Base-by-base conservation (phyloP, 2,888 invertebrate genomes). In the Athrips mouffetella region DNA sequence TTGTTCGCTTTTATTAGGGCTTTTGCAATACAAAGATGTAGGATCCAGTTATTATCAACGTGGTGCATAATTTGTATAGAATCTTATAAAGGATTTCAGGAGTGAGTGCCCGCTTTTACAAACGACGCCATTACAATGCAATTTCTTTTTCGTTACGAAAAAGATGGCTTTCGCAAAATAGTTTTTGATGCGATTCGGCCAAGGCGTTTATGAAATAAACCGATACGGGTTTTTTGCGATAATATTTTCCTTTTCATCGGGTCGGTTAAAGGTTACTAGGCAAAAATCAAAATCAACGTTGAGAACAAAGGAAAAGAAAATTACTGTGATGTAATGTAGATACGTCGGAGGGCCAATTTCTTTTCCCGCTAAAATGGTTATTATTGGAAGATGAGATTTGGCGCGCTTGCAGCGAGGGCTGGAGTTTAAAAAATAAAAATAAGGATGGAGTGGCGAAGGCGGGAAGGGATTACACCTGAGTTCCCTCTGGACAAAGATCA, bases 301-400 rank as follows among this genome's bases (percentile, higher is more conserved):
- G 18, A 25, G 23, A 40, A 40, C 37, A 40, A 40, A 40, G 40
- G 8, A 3, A 25, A 40, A 40, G 11, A 23, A 37, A 40, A 40
- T 40, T 40, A 25, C 10, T 23, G 23, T 40, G 25, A 25, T 40
- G 40, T 40, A 25, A 16, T 16, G 16, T 18, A n/a, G 29, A 29
- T 18, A 29, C 16, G 42, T 2, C 6, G 27, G 23, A 29, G 25
- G n/a, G n/a, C 18, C 42, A 42, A 29, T 42, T 42, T 37, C n/a
- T 37, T 37, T 37, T 11, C 10, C 29, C 42, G 42, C 42, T 18
- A 42, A 42, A 42, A 42, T 42, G 42, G 18, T 42, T 42, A 42
- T 42, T 42, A 30, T 42, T 42, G 42, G 42, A 42, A 42, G 29
- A 29, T 27, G 42, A 42, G 42, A 16, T 29, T 27, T 29, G 11